Percentiles rank a stretch among this genome's conserved stretches.
These are phyloP conservation scores for Acanthis flammea DNA, from an alignment of 2,797 vertebrate genomes.

Conservation along the genomic window DNA sequence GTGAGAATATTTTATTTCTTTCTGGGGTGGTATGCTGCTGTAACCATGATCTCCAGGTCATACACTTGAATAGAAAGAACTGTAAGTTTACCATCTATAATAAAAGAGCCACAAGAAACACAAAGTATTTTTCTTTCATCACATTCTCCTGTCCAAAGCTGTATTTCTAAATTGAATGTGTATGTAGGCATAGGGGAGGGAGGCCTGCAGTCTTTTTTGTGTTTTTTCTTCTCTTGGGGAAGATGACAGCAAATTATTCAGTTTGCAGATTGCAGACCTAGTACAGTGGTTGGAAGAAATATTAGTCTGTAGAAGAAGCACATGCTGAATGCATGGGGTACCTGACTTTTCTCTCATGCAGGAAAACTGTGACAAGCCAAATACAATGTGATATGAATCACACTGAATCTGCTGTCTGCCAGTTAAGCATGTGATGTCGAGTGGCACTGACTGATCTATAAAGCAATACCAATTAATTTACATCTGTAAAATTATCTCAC, in stretches of 20 bases:
- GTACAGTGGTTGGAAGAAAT: not conserved
- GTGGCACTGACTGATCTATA: not conserved
- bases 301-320: not conserved
- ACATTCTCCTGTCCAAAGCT: not conserved
- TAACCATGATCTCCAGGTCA: not conserved
- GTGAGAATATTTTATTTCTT: not conserved
- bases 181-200: not conserved
- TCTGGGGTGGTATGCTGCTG: not conserved
- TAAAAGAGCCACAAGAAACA: not conserved
- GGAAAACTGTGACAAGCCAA: not conserved
- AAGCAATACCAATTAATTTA: not conserved
- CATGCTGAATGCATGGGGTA: accelerated
- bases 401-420: not conserved
- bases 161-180: not conserved
- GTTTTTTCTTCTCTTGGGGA: not conserved
- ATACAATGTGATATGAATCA: not conserved
- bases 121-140: not conserved
- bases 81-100: not conserved
- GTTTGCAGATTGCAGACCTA: not conserved
- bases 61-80: not conserved
- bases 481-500: not conserved
- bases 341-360: not conserved
- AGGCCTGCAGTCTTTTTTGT: not conserved
- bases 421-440: not conserved
- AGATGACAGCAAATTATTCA: not conserved